phyloP scores from a whole-genome alignment of 53 echinoderm and acorn worm species.

The Paelopatides confundens region DNA sequence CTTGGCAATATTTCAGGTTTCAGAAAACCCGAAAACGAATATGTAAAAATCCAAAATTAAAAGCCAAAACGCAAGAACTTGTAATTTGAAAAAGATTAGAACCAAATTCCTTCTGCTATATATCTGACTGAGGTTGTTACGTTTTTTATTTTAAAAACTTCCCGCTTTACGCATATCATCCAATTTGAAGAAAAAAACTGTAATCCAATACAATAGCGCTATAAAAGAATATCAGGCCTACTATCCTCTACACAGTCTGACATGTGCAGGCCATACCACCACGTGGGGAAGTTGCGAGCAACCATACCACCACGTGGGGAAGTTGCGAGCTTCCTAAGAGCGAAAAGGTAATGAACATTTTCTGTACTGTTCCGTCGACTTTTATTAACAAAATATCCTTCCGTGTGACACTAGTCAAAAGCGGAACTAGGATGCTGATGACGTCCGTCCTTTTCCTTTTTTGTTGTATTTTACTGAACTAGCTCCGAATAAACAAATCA shows the following conservation, averaged over 20 bases:
- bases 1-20: neutral
- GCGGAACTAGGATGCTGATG: constrained; percentile 3
- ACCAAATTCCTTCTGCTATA: no score
- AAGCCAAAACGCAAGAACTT: no score
- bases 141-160: no score
- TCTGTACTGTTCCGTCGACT: constrained; percentile 1
- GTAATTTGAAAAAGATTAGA: no score
- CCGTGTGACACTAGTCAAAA: neutral
- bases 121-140: no score
- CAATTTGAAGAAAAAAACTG: no score
- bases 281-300: constrained; percentile 1
- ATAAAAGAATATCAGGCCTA: no score
- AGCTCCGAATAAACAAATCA: no score
- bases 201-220: no score
- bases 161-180: no score
- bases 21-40: neutral
- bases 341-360: constrained; percentile 21
- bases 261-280: neutral
- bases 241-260: neutral
- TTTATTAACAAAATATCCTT: neutral
- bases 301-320: constrained; percentile 8
- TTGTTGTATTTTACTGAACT: no score
- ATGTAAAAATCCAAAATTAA: no score
- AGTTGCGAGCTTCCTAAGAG: neutral
- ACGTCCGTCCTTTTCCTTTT: neutral